These are phyloP conservation scores for Phalera bucephala DNA, from an alignment of 2,888 invertebrate genomes.

Conservation along the genomic window DNA sequence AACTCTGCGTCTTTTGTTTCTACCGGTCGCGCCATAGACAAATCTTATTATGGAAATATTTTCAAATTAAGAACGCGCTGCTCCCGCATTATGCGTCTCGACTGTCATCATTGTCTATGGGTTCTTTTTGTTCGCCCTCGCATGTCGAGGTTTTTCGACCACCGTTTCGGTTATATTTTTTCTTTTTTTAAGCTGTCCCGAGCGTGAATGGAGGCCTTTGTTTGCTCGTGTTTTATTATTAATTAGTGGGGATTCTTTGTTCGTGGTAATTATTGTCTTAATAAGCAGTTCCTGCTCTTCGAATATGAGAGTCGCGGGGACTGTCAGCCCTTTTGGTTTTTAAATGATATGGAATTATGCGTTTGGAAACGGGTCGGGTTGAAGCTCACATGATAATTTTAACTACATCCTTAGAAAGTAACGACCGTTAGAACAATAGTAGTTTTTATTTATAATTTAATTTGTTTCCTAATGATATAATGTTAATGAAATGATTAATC, in stretches of 20 bases:
- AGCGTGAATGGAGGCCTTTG: conserved; percentile 79
- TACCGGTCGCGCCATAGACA: conserved; percentile 76
- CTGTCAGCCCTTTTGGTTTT: conserved; percentile 66
- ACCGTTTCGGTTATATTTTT: conserved; percentile 78
- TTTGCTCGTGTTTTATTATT: conserved; percentile 83
- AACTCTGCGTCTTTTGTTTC: conserved; percentile 68
- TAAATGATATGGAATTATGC: conserved; percentile 55
- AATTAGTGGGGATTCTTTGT: conserved; percentile 81
- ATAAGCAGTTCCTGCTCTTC: conserved; percentile 80
- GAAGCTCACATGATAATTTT: conserved; percentile 7
- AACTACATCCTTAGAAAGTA: not conserved
- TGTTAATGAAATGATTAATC: too few relatives aligned
- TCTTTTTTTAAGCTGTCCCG: conserved; percentile 72
- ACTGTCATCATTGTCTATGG: conserved; percentile 81
- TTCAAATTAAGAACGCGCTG: conserved; percentile 82
- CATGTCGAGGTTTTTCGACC: conserved; percentile 81
- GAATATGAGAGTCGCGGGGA: conserved; percentile 68
- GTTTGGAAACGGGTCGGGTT: conserved; percentile 45
- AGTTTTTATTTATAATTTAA: too few relatives aligned
- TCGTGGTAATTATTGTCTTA: conserved; percentile 83
- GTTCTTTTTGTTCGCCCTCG: conserved; percentile 78
- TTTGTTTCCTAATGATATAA: too few relatives aligned
- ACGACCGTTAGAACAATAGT: too few relatives aligned
- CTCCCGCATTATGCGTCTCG: conserved; percentile 82
- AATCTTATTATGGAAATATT: conserved; percentile 83